These are phyloP conservation scores for Luehdorfia chinensis DNA, from an alignment of 1,140 invertebrate genomes.

Conservation along the genomic window DNA sequence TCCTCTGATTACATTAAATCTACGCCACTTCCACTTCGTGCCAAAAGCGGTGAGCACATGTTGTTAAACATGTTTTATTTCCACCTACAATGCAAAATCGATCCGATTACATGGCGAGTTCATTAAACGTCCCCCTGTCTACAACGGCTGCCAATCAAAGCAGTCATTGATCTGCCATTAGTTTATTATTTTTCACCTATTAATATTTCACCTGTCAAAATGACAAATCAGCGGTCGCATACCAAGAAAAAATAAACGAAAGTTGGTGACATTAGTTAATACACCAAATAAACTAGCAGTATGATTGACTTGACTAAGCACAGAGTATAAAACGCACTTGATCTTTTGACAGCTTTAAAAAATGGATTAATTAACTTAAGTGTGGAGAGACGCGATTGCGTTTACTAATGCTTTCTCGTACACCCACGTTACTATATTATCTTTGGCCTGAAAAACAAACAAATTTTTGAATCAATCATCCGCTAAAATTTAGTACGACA, in stretches of 20 bases:
- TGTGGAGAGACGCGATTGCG: too few relatives aligned
- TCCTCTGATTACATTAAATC: too few relatives aligned
- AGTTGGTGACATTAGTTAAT: background rate
- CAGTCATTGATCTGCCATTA: constrained; percentile 18
- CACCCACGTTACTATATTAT: too few relatives aligned
- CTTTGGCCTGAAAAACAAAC: too few relatives aligned
- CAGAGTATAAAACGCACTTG: background rate
- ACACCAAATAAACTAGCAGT: too few relatives aligned
- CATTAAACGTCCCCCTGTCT: constrained; percentile 18
- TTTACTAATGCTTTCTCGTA: too few relatives aligned
- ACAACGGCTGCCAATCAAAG: constrained; percentile 21
- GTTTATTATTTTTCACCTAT: background rate
- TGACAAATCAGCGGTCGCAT: background rate
- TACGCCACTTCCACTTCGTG: constrained; percentile 16
- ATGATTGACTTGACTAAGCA: background rate
- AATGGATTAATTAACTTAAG: constrained; percentile 1
- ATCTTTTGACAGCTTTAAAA: constrained; percentile 6
- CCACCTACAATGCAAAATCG: constrained; percentile 6
- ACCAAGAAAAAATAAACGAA: background rate
- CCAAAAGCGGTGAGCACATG: constrained; percentile 19
- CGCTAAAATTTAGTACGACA: too few relatives aligned
- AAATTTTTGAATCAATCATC: too few relatives aligned
- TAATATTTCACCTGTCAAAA: background rate
- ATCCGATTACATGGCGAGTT: constrained; percentile 21
- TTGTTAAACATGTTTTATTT: constrained; percentile 22